Conservation (phyloP, 2,888 invertebrate species). For the Catocala sponsa region DNA sequence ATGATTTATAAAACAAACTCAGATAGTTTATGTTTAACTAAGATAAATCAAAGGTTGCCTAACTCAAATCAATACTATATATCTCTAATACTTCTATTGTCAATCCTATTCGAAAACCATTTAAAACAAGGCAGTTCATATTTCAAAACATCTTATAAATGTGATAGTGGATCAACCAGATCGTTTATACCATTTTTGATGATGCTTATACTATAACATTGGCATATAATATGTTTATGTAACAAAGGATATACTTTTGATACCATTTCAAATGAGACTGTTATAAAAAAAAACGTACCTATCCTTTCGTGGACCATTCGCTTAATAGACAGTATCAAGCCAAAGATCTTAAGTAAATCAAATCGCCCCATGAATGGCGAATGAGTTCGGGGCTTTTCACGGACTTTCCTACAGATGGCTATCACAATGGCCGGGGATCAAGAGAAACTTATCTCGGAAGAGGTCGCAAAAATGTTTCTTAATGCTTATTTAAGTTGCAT, state of each 20-base stretch:
- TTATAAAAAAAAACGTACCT: constrained; percentile 68
- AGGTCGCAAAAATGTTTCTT: constrained; percentile 84
- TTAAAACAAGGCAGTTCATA: no score
- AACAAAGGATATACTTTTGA: constrained; percentile 14
- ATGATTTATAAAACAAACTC: no score
- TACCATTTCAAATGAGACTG: constrained; percentile 66
- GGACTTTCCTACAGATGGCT: constrained; percentile 82
- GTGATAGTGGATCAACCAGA: no score
- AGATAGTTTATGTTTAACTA: no score
- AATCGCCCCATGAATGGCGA: constrained; percentile 87
- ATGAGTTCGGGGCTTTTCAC: constrained; percentile 83
- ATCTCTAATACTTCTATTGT: no score
- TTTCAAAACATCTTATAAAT: no score
- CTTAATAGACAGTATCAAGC: constrained; percentile 85
- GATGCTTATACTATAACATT: background rate
- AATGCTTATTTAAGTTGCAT: constrained; percentile 83
- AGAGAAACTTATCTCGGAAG: constrained; percentile 79
- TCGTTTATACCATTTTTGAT: no score
- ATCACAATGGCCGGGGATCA: constrained; percentile 86
- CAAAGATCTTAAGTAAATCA: constrained; percentile 87
- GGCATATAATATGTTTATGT: constrained; percentile 2
- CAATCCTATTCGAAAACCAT: no score
- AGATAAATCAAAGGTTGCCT: no score
- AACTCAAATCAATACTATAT: no score
- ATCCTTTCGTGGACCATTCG: constrained; percentile 66